Evolutionary conservation across 2,888 invertebrate species (phyloP).

Genomic region (Drosophila cognata): DNA sequence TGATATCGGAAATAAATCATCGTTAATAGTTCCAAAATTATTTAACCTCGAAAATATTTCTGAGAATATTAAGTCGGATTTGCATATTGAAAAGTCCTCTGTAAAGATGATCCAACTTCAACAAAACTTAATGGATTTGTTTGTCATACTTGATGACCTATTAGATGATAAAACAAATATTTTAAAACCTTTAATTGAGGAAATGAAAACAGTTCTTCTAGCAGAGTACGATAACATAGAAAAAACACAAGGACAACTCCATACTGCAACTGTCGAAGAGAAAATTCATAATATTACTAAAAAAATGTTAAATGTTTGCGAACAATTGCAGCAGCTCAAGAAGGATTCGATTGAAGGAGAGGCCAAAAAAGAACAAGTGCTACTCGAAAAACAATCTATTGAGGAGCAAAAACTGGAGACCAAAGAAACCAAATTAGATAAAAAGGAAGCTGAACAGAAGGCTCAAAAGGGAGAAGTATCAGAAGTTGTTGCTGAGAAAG

Average conservation of each 20-base stretch:
- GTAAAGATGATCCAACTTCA: slow-evolving; percentile 77
- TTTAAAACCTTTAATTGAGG: slow-evolving; percentile 52
- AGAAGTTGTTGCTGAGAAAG: slow-evolving; percentile 6
- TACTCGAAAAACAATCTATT: background rate
- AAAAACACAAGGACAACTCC: slow-evolving; percentile 25
- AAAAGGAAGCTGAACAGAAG: slow-evolving; percentile 8
- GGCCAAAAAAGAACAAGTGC: background rate
- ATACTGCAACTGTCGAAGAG: slow-evolving; percentile 35
- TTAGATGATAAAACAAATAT: slow-evolving; percentile 32
- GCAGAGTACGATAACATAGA: slow-evolving; percentile 68
- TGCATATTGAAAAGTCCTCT: slow-evolving; percentile 68
- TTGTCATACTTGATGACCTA: slow-evolving; percentile 76
- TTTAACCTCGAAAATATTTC: slow-evolving; percentile 55
- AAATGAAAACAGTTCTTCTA: slow-evolving; percentile 52
- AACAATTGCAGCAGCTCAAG: slow-evolving; percentile 40
- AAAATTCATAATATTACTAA: slow-evolving; percentile 53
- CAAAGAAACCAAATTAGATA: background rate
- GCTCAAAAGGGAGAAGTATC: slow-evolving; percentile 1
- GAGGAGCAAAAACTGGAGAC: background rate
- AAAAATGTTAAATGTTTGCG: slow-evolving; percentile 47
- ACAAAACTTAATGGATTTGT: slow-evolving; percentile 80
- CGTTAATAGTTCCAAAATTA: slow-evolving; percentile 48
- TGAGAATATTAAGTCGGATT: slow-evolving; percentile 36
- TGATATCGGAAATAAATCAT: slow-evolving; percentile 45
- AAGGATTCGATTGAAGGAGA: background rate